Conservation (phyloP, 2,113 vertebrate genomes). For the Tiliqua scincoides region DNA sequence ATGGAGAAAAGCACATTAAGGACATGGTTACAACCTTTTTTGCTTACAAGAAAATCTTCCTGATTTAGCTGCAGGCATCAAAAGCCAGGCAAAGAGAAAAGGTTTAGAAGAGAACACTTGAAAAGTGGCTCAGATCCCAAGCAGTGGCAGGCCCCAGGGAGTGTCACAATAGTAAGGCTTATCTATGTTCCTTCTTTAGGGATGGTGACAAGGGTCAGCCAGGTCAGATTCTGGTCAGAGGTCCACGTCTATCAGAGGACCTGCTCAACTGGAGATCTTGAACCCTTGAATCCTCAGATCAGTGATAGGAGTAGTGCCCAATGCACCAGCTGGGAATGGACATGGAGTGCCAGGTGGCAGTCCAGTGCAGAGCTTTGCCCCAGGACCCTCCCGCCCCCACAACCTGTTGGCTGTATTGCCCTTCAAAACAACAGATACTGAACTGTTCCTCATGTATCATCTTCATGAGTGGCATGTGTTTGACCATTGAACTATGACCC, state of each 20-base stretch:
- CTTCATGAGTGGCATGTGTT: too few relatives aligned
- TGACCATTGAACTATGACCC: not conserved
- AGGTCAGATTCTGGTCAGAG: not conserved
- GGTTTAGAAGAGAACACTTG: not conserved
- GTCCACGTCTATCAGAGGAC: not conserved
- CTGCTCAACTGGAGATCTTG: too few relatives aligned
- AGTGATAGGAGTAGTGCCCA: too few relatives aligned
- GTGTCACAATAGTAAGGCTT: not conserved
- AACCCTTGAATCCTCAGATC: too few relatives aligned
- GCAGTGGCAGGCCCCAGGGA: not conserved
- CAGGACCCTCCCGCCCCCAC: not conserved
- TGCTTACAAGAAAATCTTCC: not conserved
- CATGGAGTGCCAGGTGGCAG: too few relatives aligned
- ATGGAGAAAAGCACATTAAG: conserved; percentile 14
- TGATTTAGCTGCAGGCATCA: not conserved
- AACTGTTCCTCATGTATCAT: not conserved
- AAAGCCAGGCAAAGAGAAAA: not conserved
- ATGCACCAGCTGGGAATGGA: too few relatives aligned
- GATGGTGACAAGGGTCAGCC: too few relatives aligned
- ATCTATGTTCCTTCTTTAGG: not conserved
- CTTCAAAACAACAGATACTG: too few relatives aligned
- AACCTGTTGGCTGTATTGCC: not conserved
- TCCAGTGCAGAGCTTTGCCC: not conserved
- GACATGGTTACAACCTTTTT: not conserved
- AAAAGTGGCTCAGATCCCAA: not conserved